Evolutionary conservation across 2,113 vertebrate species (phyloP).

Genomic region (Clupea harengus): DNA sequence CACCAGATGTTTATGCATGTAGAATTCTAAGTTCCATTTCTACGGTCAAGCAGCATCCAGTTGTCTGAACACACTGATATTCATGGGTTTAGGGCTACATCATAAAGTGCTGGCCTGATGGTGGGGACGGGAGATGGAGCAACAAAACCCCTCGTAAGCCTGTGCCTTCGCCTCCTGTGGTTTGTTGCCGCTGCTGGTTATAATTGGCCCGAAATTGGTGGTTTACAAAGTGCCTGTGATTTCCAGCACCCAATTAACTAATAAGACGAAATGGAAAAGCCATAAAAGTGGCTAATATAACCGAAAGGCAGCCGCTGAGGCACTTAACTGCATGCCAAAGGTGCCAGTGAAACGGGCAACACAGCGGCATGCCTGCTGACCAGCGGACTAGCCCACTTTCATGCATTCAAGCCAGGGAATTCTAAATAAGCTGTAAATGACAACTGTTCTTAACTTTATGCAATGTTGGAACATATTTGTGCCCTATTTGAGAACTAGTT

Average conservation of each 20-base stretch:
- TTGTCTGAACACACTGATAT: background rate
- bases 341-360: conserved; percentile 20
- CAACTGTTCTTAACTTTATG: conserved; percentile 12
- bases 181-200: conserved; percentile 59
- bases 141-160: background rate
- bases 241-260: conserved; percentile 74
- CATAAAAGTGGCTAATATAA: conserved; percentile 37
- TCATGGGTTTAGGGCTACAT: background rate
- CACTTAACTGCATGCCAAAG: conserved; percentile 26
- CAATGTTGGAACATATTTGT: background rate
- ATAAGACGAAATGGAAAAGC: conserved; percentile 65
- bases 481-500: background rate
- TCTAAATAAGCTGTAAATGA: conserved; percentile 28
- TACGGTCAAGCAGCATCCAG: background rate
- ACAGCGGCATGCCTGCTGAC: background rate
- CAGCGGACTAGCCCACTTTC: background rate
- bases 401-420: background rate
- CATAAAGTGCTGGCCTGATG: background rate
- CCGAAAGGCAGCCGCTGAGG: conserved; percentile 12
- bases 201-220: conserved; percentile 68
- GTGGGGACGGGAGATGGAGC: background rate
- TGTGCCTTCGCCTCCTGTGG: conserved; percentile 41
- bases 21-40: background rate
- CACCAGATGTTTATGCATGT: background rate
- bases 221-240: conserved; percentile 73